phyloP scores from a whole-genome alignment of 2,113 vertebrate genomes.

The Sinocyclocheilus maitianheensis region DNA sequence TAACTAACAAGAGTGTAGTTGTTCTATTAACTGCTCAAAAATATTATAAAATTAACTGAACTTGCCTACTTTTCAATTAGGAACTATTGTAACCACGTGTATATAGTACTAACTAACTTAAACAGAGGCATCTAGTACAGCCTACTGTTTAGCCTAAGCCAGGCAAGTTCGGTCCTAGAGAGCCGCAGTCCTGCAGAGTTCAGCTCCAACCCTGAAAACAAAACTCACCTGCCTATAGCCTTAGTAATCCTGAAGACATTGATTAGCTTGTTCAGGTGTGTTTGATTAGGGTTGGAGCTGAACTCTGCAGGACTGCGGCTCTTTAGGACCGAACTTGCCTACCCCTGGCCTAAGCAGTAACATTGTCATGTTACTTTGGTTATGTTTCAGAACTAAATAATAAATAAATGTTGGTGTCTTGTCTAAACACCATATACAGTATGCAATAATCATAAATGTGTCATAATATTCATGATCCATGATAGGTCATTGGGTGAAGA shows the following conservation, averaged over 20 bases:
- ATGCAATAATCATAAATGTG: neutral
- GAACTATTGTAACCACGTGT: neutral
- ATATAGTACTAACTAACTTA: neutral
- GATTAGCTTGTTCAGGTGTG: too few relatives aligned
- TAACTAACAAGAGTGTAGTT: too few relatives aligned
- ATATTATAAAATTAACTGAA: neutral
- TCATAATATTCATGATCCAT: neutral
- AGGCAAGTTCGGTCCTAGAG: too few relatives aligned
- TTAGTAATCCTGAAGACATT: too few relatives aligned
- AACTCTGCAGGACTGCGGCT: too few relatives aligned
- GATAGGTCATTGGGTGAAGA: neutral
- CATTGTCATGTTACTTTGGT: neutral
- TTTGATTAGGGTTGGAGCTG: too few relatives aligned
- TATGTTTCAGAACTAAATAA: neutral
- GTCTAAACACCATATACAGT: neutral
- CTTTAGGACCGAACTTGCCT: too few relatives aligned
- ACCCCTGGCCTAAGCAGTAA: neutral
- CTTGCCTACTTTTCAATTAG: neutral
- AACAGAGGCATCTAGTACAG: neutral
- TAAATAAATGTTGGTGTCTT: neutral
- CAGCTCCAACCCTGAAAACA: too few relatives aligned
- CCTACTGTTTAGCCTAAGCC: neutral
- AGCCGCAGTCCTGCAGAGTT: too few relatives aligned
- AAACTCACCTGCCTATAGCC: too few relatives aligned
- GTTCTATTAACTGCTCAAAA: neutral